Evolutionary conservation across 2,113 vertebrate species (phyloP).

Genomic region (Scatophagus argus): DNA sequence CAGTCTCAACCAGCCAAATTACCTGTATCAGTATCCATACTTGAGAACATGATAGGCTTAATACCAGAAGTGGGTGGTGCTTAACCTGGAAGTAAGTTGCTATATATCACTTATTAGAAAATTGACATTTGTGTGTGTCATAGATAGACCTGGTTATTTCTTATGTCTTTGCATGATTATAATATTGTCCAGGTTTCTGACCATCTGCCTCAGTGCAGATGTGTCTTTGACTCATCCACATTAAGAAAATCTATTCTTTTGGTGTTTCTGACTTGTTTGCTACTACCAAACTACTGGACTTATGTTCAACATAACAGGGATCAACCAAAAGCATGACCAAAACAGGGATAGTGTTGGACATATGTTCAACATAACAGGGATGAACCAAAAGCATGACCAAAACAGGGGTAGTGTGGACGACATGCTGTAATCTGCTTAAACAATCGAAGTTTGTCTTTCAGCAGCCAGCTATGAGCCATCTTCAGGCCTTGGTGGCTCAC

Average conservation of each 20-base stretch:
- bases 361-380: background rate
- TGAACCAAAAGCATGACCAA: background rate
- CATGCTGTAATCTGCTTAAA: background rate
- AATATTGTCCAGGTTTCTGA: background rate
- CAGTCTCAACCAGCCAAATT: too few relatives aligned
- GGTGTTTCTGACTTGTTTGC: too few relatives aligned
- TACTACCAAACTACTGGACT: too few relatives aligned
- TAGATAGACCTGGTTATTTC: background rate
- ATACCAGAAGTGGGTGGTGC: too few relatives aligned
- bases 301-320: too few relatives aligned
- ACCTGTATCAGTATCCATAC: too few relatives aligned
- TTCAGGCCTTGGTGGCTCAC: background rate
- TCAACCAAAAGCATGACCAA: too few relatives aligned
- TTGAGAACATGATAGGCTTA: too few relatives aligned
- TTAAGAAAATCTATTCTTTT: background rate
- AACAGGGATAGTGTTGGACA: too few relatives aligned
- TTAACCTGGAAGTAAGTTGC: too few relatives aligned
- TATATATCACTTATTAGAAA: too few relatives aligned
- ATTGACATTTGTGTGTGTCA: background rate
- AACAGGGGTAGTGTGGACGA: background rate
- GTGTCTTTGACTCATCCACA: background rate
- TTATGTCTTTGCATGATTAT: background rate
- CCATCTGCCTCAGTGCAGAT: background rate
- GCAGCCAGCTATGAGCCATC: background rate
- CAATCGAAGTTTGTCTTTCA: background rate